Percentiles rank a stretch among this genome's conserved stretches.
phyloP scores from a whole-genome alignment of 1,140 invertebrate genomes.

The Pachypeltis micranthus region DNA sequence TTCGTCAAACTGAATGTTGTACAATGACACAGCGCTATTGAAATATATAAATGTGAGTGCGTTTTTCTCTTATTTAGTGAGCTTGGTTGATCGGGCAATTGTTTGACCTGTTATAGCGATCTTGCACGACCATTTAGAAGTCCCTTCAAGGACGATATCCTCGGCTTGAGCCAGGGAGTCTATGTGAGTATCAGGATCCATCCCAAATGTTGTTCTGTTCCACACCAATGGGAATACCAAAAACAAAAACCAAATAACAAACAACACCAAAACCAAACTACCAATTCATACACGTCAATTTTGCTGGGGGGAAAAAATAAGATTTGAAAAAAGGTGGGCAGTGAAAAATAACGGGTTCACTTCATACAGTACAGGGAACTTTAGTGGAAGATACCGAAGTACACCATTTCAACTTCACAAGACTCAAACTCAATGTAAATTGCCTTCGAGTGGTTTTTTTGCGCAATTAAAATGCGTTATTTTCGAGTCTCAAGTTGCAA shows the following conservation, averaged over 20 bases:
- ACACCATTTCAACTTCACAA: too few relatives aligned
- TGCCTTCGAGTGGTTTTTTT: too few relatives aligned
- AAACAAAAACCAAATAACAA: slow-evolving; percentile 31
- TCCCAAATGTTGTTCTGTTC: slow-evolving; percentile 84
- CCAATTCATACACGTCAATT: too few relatives aligned
- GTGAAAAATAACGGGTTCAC: too few relatives aligned
- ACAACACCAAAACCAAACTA: slow-evolving; percentile 28
- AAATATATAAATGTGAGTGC: not conserved
- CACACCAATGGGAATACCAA: slow-evolving; percentile 12
- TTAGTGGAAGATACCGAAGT: too few relatives aligned
- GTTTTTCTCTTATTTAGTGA: not conserved
- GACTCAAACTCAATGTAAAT: too few relatives aligned
- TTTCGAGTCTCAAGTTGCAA: too few relatives aligned
- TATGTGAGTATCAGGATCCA: slow-evolving; percentile 97
- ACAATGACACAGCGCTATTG: slow-evolving; percentile 17
- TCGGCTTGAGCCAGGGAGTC: slow-evolving; percentile 97
- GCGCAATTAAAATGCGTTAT: too few relatives aligned
- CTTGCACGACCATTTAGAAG: slow-evolving; percentile 99
- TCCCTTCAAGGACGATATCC: slow-evolving; percentile 95
- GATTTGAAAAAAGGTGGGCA: too few relatives aligned
- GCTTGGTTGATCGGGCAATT: not conserved
- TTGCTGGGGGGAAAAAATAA: too few relatives aligned
- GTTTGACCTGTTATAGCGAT: slow-evolving; percentile 90
- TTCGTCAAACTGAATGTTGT: slow-evolving; percentile 8
- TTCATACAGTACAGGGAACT: too few relatives aligned